A percentile compares a stretch with the other conserved stretches of the same genome.
Conservation (phyloP, 1,140 invertebrate species). For the Drosophila lacertosa region DNA sequence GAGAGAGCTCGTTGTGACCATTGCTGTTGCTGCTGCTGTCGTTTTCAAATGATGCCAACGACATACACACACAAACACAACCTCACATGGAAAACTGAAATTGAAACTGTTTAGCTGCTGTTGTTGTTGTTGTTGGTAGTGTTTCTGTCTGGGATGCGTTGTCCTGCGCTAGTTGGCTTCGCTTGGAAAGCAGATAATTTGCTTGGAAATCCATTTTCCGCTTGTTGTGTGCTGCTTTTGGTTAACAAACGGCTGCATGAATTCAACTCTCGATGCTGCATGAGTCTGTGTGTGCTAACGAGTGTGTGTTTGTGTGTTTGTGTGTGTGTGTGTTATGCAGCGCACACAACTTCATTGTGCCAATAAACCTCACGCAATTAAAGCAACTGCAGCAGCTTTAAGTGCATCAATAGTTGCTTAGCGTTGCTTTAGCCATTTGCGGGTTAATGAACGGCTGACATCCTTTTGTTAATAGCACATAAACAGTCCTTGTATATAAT, state of each 20-base stretch:
- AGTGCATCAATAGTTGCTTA: background rate
- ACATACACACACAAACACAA: conserved; percentile 17
- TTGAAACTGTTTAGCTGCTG: conserved; percentile 74
- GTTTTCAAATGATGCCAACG: conserved; percentile 30
- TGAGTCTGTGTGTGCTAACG: conserved; percentile 5
- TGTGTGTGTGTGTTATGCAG: conserved; percentile 1
- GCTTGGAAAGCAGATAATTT: conserved; percentile 71
- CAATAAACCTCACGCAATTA: conserved; percentile 29
- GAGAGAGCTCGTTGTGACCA: conserved; percentile 47
- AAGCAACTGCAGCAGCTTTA: conserved; percentile 22
- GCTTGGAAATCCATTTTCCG: conserved; percentile 81
- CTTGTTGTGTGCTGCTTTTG: conserved; percentile 49
- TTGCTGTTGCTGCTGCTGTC: conserved; percentile 17
- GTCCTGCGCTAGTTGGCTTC: conserved; percentile 34
- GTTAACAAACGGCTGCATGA: conserved; percentile 29
- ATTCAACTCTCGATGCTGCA: conserved; percentile 5
- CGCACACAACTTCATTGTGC: conserved; percentile 32
- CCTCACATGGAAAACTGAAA: conserved; percentile 54
- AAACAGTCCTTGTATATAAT: too few species aligned
- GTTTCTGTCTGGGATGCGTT: conserved; percentile 21
- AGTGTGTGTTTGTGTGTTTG: conserved; percentile 9
- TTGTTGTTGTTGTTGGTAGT: conserved; percentile 50
- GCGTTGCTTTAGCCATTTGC: background rate
- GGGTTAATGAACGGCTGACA: background rate
- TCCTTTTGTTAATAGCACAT: background rate